phyloP scores from a whole-genome alignment of 2,113 vertebrate species.

The Chaenogobius annularis region DNA sequence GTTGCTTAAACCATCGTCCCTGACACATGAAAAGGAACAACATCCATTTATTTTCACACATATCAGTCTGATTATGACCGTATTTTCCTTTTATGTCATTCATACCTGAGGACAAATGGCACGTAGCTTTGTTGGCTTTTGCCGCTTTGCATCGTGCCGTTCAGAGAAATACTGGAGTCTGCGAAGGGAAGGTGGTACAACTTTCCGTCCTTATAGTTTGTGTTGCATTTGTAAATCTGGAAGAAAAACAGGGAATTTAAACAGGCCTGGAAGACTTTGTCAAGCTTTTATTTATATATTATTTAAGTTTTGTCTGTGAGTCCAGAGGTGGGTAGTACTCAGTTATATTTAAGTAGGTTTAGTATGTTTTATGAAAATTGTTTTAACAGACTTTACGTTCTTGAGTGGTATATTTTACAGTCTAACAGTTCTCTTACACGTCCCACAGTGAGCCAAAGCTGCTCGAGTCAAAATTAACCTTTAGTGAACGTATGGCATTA shows the following conservation, averaged over 20 bases:
- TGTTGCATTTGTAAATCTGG: slow-evolving; percentile 84
- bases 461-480: too few species aligned
- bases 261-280: not conserved
- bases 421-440: too few species aligned
- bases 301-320: too few species aligned
- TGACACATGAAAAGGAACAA: slow-evolving; percentile 51
- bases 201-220: slow-evolving; percentile 80
- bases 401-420: too few species aligned
- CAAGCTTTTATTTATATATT: too few species aligned
- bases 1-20: slow-evolving; percentile 84
- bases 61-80: too few species aligned
- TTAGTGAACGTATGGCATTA: too few species aligned
- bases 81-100: rapidly evolving
- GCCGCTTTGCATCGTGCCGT: slow-evolving; percentile 86
- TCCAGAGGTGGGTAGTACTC: too few species aligned
- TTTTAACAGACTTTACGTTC: too few species aligned
- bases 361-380: too few species aligned
- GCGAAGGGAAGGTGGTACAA: slow-evolving; percentile 82
- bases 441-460: too few species aligned
- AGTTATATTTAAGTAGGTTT: too few species aligned
- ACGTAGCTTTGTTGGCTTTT: slow-evolving; percentile 95
- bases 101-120: slow-evolving; percentile 87
- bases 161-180: slow-evolving; percentile 86
- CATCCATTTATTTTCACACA: not conserved
- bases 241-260: not conserved